Base-by-base conservation (phyloP, 1,140 invertebrate species). In the Ptiloglossa arizonensis region DNA sequence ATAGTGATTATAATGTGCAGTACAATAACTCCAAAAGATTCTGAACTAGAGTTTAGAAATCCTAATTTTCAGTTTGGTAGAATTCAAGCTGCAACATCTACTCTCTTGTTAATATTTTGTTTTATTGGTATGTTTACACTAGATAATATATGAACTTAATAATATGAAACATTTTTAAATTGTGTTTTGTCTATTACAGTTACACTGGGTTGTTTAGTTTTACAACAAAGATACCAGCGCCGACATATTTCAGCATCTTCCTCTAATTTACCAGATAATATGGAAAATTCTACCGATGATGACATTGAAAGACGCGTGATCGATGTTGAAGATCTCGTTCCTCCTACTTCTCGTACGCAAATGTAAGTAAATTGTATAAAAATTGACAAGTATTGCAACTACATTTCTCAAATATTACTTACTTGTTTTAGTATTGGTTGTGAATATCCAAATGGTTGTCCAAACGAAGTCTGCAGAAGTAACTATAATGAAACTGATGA, bases 31-130 rank as follows among this genome's bases (percentile, higher is more conserved):
- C 90, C 88, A 80, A 85, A 74, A 84, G 69, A 68, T 22, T 44
- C 82, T 27, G 68, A 87, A 79, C 89, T 91, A 32, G 93, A 95
- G 64, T 94, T 95, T 68, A 92, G 93, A 80, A 96, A 96, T 92
- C 96, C 96, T 8, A 96, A 96, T 92, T 97, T 97, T 91, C 96
- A 97, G 83, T 96, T 97, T 89, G 96, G 97, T 1, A 93, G 93
- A 84, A 91, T 94, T 46, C 96, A 97, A 93, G 95, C 95, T 1
- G 94, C 95, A 8, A 92, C 95, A n/a, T 93, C 95, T 2, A 94
- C 95, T 29, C 93, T 95, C 59, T 87, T 96, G 38, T 91, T 96
- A 27, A 90, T 95, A 59, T 93, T 96, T 86, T 95, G 94, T 73
- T 95, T 96, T 81, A 93, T 96, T 83, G 94, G 95, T 96, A 91